Conservation (phyloP, 2,113 vertebrate species). For the Perca fluviatilis region DNA sequence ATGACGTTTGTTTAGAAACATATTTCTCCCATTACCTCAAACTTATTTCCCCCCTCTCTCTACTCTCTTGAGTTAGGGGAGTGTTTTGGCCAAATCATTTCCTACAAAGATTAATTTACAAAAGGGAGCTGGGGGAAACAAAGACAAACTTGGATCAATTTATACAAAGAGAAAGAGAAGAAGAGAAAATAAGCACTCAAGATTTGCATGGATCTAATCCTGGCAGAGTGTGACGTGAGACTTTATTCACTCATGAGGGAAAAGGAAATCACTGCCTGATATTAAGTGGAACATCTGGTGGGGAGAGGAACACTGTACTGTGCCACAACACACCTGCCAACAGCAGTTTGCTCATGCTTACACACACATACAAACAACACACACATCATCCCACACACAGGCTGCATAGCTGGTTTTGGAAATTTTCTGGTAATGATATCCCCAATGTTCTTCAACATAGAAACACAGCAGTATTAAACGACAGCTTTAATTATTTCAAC, state of each 20-base stretch:
- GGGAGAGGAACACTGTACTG: conserved; percentile 42
- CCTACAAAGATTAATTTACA: conserved; percentile 33
- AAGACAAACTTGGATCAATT: conserved; percentile 16
- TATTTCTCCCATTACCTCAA: conserved; percentile 67
- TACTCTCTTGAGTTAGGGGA: conserved; percentile 1
- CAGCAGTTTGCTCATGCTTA: not conserved
- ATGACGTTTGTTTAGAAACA: conserved; percentile 63
- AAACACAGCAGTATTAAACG: not conserved
- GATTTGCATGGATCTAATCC: conserved; percentile 31
- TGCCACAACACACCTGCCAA: conserved; percentile 53
- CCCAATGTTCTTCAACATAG: not conserved
- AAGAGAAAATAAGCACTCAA: conserved; percentile 23
- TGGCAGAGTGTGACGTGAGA: conserved; percentile 25
- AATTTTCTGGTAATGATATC: not conserved
- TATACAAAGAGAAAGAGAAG: conserved; percentile 27
- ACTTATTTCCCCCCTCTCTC: conserved; percentile 10
- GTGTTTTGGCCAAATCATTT: conserved; percentile 41
- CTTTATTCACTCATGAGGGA: conserved; percentile 24
- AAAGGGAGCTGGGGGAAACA: not conserved
- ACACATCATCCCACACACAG: conserved; percentile 8
- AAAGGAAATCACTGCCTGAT: conserved; percentile 49
- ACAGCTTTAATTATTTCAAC: not conserved
- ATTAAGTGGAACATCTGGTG: conserved; percentile 66
- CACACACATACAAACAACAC: conserved; percentile 32
- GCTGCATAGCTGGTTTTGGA: not conserved